Evolutionary conservation across 2,113 vertebrate genomes (phyloP).

Genomic region (Pelvicachromis taeniatus): DNA sequence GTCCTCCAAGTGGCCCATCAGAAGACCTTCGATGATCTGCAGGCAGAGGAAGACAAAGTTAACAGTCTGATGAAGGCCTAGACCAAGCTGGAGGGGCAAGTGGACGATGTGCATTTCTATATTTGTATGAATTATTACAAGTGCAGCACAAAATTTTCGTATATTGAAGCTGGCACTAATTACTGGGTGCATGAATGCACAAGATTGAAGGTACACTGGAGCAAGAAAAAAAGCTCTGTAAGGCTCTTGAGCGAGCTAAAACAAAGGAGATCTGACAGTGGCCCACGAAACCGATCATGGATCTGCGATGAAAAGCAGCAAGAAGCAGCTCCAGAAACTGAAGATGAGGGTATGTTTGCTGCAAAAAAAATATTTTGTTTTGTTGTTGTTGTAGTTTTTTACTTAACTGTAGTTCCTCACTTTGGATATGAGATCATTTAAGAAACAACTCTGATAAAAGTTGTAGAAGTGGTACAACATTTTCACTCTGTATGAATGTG

Average conservation of each 20-base stretch:
- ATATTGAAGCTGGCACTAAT: neutral
- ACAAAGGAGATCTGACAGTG: slow-evolving; percentile 65
- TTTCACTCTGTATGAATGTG: neutral
- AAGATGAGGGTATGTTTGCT: slow-evolving; percentile 65
- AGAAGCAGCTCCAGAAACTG: slow-evolving; percentile 79
- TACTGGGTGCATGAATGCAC: neutral
- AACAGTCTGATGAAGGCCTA: slow-evolving; percentile 73
- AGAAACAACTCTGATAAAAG: neutral
- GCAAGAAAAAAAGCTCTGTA: slow-evolving; percentile 81
- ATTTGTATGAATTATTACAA: neutral
- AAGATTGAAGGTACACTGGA: slow-evolving; percentile 84
- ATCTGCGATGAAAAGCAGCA: slow-evolving; percentile 68
- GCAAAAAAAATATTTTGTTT: neutral
- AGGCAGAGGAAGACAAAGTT: slow-evolving; percentile 83
- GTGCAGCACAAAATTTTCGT: neutral
- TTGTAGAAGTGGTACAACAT: neutral
- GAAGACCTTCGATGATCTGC: slow-evolving; percentile 81
- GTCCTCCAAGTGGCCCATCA: slow-evolving; percentile 83
- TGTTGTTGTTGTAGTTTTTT: neutral
- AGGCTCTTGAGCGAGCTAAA: slow-evolving; percentile 79
- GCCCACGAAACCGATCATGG: slow-evolving; percentile 65
- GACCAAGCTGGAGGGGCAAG: slow-evolving; percentile 70
- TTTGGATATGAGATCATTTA: neutral
- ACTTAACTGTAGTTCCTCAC: neutral
- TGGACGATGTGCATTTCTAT: slow-evolving; percentile 51